A percentile compares a stretch with the other conserved stretches of the same genome.
Conservation (phyloP, 2,113 vertebrate genomes). For the Lepus americanus region DNA sequence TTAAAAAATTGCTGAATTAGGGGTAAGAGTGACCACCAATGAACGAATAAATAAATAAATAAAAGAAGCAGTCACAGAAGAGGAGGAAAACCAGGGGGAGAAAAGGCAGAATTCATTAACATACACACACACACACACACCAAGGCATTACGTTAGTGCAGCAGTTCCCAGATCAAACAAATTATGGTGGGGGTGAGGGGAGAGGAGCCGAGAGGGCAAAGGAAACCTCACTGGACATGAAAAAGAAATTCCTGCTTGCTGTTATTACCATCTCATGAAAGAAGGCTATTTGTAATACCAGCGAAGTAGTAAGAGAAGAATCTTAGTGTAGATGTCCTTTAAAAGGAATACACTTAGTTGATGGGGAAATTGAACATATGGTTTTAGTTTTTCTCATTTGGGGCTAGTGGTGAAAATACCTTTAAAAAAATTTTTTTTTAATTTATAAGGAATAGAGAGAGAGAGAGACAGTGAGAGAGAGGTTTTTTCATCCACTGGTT, state of each 20-base stretch:
- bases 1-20: too few relatives aligned
- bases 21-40: too few relatives aligned
- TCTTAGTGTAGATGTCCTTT: background rate
- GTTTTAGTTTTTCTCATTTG: slow-evolving; percentile 35
- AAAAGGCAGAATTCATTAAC: background rate
- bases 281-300: background rate
- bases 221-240: background rate
- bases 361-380: background rate
- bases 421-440: background rate
- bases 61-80: background rate
- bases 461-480: too few relatives aligned
- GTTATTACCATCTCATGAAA: background rate
- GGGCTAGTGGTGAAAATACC: background rate
- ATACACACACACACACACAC: background rate
- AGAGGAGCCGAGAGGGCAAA: background rate
- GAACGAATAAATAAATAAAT: too few relatives aligned
- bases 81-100: background rate
- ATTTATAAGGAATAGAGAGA: too few relatives aligned
- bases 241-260: background rate
- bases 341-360: slow-evolving; percentile 11
- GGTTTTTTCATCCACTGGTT: too few relatives aligned
- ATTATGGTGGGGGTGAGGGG: too few relatives aligned
- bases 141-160: background rate
- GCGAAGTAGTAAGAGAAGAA: slow-evolving; percentile 3
- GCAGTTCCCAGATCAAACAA: background rate